Evolutionary conservation across 2,797 vertebrate species (phyloP), one percentile per base, ranked within the genome.

Genomic region (Diplodus sargus): DNA sequence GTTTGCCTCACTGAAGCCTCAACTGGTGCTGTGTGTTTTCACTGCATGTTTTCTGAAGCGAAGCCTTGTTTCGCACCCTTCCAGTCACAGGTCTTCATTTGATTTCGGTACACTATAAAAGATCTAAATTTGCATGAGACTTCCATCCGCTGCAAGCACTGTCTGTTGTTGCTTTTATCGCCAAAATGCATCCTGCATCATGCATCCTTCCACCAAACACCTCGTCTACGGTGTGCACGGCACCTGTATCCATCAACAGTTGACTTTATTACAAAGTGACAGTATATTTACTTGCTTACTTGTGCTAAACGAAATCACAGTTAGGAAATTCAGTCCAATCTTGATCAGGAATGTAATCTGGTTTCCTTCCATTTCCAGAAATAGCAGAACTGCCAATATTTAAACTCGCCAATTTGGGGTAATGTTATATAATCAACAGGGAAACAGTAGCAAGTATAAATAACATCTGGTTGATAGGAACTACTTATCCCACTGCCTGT

Each of bases 281-380:
- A 69, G 30, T 7, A 53, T 39, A 17, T 47, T 67, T 85, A 65
- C 45, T 8, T 67, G 57, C 30, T 75, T 68, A 78, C 74, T 76
- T 76, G 45, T 60, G 39, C 13, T 28, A 51, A 45, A 57, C 43
- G 53, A 70, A 74, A 28, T 57, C 49, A 52, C 34, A 66, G 62
- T 71, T 20, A 57, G 14, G 0, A 45, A 14, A 45, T 14, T 14
- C 43, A 45, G 43, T 45, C 14, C 14, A 67, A 78, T 78, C 25
- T 62, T 48, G 15, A 65, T 53, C 54, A 45, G 51, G 58, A 30
- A 58, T 47, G 4, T 42, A 17, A 43, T 54, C 28, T n/a, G n/a
- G 45, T 7, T 34, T 34, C 34, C 43, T 70, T 14, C 49, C 59
- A 13, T 54, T 66, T 70, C 30, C 30, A 34, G 30, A 34, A 34